Percentiles rank a stretch among this genome's conserved stretches.
These are phyloP conservation scores for Sialia sialis DNA, from an alignment of 2,113 vertebrate genomes.

Conservation along the genomic window DNA sequence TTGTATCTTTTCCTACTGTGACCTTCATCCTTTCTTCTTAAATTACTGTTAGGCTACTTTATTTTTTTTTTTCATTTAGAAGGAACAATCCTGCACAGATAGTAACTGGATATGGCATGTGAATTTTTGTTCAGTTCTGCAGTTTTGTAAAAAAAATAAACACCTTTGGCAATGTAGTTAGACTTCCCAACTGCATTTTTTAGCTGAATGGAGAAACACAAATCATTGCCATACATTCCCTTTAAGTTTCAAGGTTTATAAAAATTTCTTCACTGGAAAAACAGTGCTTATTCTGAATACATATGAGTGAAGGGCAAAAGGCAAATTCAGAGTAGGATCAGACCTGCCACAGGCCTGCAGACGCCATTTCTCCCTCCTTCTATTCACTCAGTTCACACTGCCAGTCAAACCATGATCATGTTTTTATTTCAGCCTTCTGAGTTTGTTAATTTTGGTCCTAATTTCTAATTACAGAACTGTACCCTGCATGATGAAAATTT, in stretches of 20 bases:
- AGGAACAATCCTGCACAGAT: not conserved
- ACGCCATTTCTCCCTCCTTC: not conserved
- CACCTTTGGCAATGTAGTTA: not conserved
- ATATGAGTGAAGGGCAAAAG: not conserved
- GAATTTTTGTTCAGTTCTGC: not conserved
- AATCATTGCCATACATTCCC: not conserved
- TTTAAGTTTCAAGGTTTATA: not conserved
- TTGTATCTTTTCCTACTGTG: not conserved
- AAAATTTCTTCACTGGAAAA: not conserved
- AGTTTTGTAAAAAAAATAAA: not conserved
- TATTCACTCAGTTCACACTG: not conserved
- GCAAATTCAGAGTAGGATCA: not conserved
- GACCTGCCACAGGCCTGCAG: not conserved
- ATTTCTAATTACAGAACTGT: not conserved
- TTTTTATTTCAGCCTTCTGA: not conserved
- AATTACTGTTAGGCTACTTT: not conserved
- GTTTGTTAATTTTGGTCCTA: not conserved
- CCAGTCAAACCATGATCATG: not conserved
- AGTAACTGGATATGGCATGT: not conserved
- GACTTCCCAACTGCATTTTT: not conserved
- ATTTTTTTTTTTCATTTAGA: not conserved
- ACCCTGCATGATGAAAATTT: not conserved
- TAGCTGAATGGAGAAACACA: not conserved
- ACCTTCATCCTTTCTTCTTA: not conserved
- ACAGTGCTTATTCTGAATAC: not conserved